Evolutionary conservation across 2,113 vertebrate genomes (phyloP).

Genomic region (Coregonus clupeaformis): DNA sequence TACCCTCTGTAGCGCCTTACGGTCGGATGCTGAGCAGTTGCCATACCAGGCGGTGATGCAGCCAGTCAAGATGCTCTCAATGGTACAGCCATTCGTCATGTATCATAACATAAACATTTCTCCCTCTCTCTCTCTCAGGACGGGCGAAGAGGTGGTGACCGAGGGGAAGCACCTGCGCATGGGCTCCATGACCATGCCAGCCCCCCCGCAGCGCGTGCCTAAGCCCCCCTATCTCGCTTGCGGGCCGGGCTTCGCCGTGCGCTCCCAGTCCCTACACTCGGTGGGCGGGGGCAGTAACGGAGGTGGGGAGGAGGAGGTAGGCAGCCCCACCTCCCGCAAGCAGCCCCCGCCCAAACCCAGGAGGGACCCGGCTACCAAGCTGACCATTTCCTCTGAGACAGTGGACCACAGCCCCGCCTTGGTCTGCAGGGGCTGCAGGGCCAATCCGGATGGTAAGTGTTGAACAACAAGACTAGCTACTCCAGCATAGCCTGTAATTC

Average conservation of each 20-base stretch:
- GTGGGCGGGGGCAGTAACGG: slow-evolving; percentile 71
- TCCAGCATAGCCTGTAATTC: neutral
- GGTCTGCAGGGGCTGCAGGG: slow-evolving; percentile 75
- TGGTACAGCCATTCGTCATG: no score
- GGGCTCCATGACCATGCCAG: slow-evolving; percentile 95
- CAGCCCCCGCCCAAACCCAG: slow-evolving; percentile 96
- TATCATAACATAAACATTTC: slow-evolving; percentile 3
- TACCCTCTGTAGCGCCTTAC: no score
- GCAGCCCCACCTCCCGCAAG: slow-evolving; percentile 87
- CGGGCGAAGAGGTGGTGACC: slow-evolving; percentile 86
- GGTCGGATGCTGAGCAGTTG: no score
- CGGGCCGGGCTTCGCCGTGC: slow-evolving; percentile 87
- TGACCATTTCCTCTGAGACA: slow-evolving; percentile 96
- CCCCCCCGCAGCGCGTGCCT: slow-evolving; percentile 87
- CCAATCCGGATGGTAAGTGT: slow-evolving; percentile 66
- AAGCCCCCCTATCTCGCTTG: slow-evolving; percentile 77
- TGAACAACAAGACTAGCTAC: slow-evolving; percentile 36
- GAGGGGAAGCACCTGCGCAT: slow-evolving; percentile 93
- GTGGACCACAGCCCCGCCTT: slow-evolving; percentile 82
- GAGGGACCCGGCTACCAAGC: slow-evolving; percentile 94
- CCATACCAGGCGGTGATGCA: no score
- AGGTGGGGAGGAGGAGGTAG: slow-evolving; percentile 80
- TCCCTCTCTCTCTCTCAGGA: slow-evolving; percentile 69
- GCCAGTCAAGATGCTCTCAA: neutral
- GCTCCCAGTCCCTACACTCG: slow-evolving; percentile 95